A percentile compares a stretch with the other conserved stretches of the same genome.
phyloP scores from a whole-genome alignment of 2,797 vertebrate genomes.

The Spheniscus humboldti region DNA sequence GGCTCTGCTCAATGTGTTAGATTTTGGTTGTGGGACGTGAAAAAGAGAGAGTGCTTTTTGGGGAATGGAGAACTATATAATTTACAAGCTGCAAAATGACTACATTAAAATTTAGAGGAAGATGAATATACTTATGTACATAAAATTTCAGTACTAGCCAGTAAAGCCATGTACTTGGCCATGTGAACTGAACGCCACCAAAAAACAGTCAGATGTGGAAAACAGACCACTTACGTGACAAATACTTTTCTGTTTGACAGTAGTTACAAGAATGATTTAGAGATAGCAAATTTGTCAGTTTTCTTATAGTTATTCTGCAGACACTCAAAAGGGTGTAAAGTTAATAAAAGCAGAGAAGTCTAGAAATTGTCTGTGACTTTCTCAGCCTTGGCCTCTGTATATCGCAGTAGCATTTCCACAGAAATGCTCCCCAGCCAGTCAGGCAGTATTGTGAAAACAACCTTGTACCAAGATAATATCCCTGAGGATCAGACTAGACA shows the following conservation, averaged over 20 bases:
- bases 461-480: background rate
- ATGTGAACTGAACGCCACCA: background rate
- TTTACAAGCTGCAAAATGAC: background rate
- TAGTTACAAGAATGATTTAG: background rate
- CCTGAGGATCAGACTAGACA: background rate
- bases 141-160: background rate
- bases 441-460: background rate
- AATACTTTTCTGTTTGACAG: background rate
- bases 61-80: background rate
- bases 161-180: background rate
- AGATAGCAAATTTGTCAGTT: background rate
- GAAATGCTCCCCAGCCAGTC: background rate
- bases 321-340: background rate
- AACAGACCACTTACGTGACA: background rate
- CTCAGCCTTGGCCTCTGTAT: background rate
- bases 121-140: background rate
- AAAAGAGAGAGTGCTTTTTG: background rate
- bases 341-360: background rate
- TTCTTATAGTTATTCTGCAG: background rate
- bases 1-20: background rate
- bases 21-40: background rate
- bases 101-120: background rate
- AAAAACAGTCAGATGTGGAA: background rate
- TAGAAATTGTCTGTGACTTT: background rate
- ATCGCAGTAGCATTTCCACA: background rate